These are phyloP conservation scores for Zeuzera pyrina DNA, from an alignment of 2,888 invertebrate genomes.

Conservation along the genomic window DNA sequence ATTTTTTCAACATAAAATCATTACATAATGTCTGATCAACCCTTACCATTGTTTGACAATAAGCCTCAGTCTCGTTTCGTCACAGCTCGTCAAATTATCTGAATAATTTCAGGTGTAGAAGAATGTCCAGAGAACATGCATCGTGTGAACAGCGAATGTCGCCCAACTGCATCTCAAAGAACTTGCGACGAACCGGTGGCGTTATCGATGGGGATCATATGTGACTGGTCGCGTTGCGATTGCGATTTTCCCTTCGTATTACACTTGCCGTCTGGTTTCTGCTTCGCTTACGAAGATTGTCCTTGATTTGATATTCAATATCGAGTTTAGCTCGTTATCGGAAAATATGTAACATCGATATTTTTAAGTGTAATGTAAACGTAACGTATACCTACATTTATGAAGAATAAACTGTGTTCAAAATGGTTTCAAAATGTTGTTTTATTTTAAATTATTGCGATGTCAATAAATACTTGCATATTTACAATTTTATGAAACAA, in stretches of 20 bases:
- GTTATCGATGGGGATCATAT: slow-evolving; percentile 47
- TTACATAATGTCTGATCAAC: too few relatives aligned
- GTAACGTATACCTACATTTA: too few relatives aligned
- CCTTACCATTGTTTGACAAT: too few relatives aligned
- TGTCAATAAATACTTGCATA: too few relatives aligned
- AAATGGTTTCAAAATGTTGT: too few relatives aligned
- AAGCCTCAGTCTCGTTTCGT: neutral
- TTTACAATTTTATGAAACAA: too few relatives aligned
- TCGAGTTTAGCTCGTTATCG: too few relatives aligned
- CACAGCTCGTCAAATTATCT: neutral
- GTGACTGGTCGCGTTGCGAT: slow-evolving; percentile 58
- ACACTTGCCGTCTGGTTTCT: slow-evolving; percentile 50
- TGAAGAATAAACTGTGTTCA: too few relatives aligned
- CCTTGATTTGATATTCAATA: slow-evolving; percentile 26
- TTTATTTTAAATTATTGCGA: too few relatives aligned
- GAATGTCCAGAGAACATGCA: slow-evolving; percentile 57
- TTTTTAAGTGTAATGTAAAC: too few relatives aligned
- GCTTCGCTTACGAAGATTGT: slow-evolving; percentile 56
- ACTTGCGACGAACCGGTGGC: slow-evolving; percentile 60
- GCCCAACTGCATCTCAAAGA: slow-evolving; percentile 49
- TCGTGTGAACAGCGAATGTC: slow-evolving; percentile 50
- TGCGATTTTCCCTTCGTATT: slow-evolving; percentile 60
- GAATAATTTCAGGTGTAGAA: slow-evolving; percentile 36
- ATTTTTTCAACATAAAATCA: too few relatives aligned
- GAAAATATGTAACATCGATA: too few relatives aligned